These are phyloP conservation scores for Plestiodon gilberti DNA, from an alignment of 2,113 vertebrate genomes.

Conservation along the genomic window DNA sequence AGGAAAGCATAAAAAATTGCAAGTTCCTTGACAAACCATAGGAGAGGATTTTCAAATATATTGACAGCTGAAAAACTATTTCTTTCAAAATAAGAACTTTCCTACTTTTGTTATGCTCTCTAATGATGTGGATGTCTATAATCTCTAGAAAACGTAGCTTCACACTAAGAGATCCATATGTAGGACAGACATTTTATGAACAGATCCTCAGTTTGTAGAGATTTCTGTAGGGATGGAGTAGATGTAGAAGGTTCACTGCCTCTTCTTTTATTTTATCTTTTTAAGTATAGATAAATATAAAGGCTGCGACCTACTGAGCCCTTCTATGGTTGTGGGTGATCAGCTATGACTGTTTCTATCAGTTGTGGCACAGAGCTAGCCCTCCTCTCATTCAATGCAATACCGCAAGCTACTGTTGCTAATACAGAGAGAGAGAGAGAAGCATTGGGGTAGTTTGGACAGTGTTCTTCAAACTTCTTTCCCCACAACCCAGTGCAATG, in stretches of 20 bases:
- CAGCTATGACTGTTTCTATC: not conserved
- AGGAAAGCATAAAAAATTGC: conserved; percentile 23
- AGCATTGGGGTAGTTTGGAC: too few species aligned
- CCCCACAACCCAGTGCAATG: too few species aligned
- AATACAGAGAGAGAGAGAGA: too few species aligned
- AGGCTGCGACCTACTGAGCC: not conserved
- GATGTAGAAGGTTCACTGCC: conserved; percentile 2
- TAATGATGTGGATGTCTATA: conserved; percentile 20
- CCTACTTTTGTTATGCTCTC: conserved; percentile 36
- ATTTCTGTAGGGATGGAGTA: not conserved
- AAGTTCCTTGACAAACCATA: not conserved
- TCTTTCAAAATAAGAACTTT: conserved; percentile 5
- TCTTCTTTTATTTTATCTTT: not conserved
- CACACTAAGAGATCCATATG: not conserved
- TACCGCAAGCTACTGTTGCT: not conserved
- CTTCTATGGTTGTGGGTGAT: not conserved
- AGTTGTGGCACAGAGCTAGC: not conserved
- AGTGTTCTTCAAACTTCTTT: too few species aligned
- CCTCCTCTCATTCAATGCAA: not conserved
- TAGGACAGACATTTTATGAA: conserved; percentile 9
- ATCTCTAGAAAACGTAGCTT: conserved; percentile 31
- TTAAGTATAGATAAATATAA: not conserved
- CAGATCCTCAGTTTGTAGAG: not conserved
- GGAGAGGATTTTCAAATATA: not conserved
- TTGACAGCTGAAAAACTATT: not conserved